Conservation (phyloP, 53 echinoderm and acorn worm genomes). For the Antedon mediterranea region DNA sequence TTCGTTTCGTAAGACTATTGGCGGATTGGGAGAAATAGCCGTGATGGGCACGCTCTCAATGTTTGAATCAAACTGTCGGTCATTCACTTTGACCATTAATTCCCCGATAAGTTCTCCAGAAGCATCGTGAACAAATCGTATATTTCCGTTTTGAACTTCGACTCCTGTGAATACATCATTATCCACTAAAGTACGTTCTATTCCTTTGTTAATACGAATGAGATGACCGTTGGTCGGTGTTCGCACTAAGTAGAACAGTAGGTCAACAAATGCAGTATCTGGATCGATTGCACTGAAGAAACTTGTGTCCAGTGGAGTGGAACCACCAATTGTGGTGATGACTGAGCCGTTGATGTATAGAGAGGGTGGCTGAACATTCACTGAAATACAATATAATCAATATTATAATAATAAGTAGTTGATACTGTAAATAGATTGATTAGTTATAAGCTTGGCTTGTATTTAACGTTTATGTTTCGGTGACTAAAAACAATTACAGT, state of each 20-base stretch:
- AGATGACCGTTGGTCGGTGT: constrained; percentile 82
- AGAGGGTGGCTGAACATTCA: constrained; percentile 58
- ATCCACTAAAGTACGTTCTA: constrained; percentile 34
- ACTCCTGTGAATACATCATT: constrained; percentile 60
- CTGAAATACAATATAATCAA: constrained; percentile 19
- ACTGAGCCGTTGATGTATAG: constrained; percentile 78
- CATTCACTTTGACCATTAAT: constrained; percentile 57
- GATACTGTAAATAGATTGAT: too few relatives aligned
- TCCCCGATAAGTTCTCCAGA: constrained; percentile 44
- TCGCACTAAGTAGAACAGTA: constrained; percentile 56
- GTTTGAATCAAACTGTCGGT: constrained; percentile 55
- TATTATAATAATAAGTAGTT: too few relatives aligned
- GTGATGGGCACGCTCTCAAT: constrained; percentile 58
- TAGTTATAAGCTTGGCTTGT: too few relatives aligned
- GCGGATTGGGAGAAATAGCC: constrained; percentile 61
- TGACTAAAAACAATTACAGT: too few relatives aligned
- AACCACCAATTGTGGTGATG: constrained; percentile 72
- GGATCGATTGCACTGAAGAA: constrained; percentile 92
- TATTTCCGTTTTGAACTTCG: constrained; percentile 50
- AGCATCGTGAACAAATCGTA: constrained; percentile 61
- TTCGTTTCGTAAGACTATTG: constrained; percentile 72
- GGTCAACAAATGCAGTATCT: constrained; percentile 51
- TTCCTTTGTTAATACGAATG: constrained; percentile 58
- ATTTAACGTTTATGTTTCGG: too few relatives aligned
- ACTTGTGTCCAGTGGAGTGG: constrained; percentile 51